Evolutionary conservation across 2,113 vertebrate species (phyloP), one percentile per base, ranked within the genome.

Genomic region (Semicossyphus pulcher): DNA sequence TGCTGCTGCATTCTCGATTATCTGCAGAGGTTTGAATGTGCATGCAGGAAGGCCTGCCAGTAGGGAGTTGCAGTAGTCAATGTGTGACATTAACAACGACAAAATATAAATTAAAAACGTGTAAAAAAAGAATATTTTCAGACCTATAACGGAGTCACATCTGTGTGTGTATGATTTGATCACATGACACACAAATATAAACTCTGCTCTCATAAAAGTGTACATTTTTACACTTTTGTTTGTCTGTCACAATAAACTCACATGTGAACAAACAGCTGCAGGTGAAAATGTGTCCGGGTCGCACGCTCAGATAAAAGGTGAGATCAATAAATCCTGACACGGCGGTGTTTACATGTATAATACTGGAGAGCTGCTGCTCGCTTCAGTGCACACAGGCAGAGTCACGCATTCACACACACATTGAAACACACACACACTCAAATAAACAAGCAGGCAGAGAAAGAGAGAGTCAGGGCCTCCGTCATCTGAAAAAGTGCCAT

Each of bases 401-500:
- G 23, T n/a, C 68, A 66, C 44, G 48, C 48, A 57, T 63, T 15
- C 34, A 25, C 54, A 51, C 42, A 32, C 52, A 41, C 59, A 37
- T 29, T 41, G 39, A 15, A 65, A 48, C 42, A 29, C 61, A 39
- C 63, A 45, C 56, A 44, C 64, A 58, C 80, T 65, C 8, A 62
- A 29, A 71, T 23, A 79, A 63, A 76, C 45, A 76, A 65, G 57
- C 54, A 14, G 25, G 25, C 47, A 54, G 37, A 78, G 16, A 59
- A n/a, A n/a, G n/a, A n/a, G 39, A 69, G 57, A 60, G 52, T 12
- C 39, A 42, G 47, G 62, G 62, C 31, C 60, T 76, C 60, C 7
- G 32, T 65, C 67, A 15, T 71, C 6, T 65, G 53, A 29, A 75
- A 76, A 58, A 69, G 67, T 79, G 84, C 64, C 87, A 88, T 88